Evolutionary conservation across 2,113 vertebrate species (phyloP).

Genomic region (Machaerirhynchus nigripectus): DNA sequence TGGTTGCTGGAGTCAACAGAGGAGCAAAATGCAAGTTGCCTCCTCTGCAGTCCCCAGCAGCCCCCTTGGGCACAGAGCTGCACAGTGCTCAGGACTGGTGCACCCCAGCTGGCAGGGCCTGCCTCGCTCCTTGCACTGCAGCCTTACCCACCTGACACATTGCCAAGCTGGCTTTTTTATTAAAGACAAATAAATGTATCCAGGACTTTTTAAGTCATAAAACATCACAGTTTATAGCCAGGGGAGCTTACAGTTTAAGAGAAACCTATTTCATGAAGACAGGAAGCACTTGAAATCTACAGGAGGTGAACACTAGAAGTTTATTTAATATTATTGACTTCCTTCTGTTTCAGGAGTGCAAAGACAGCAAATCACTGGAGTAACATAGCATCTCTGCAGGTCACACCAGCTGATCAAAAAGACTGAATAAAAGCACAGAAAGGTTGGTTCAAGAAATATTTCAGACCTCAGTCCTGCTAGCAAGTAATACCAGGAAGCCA

Average conservation of each 20-base stretch:
- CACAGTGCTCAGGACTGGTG: accelerated
- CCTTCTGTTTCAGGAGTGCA: not conserved
- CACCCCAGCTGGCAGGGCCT: not conserved
- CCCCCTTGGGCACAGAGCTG: not conserved
- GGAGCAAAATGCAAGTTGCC: not conserved
- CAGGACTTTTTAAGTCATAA: not conserved
- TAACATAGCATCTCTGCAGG: not conserved
- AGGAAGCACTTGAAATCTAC: not conserved
- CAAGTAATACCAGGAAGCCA: not conserved
- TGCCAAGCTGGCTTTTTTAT: not conserved
- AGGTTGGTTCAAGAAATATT: not conserved
- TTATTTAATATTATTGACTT: not conserved
- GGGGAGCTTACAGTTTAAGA: not conserved
- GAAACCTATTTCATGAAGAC: not conserved
- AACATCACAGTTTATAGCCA: not conserved
- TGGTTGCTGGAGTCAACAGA: not conserved
- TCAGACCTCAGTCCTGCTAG: not conserved
- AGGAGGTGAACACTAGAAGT: not conserved
- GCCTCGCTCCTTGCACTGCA: no score
- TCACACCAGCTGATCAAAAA: not conserved
- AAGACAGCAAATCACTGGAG: not conserved
- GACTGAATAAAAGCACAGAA: not conserved
- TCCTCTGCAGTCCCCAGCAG: not conserved
- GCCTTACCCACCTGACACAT: not conserved
- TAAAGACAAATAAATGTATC: not conserved